Evolutionary conservation across 2,888 invertebrate genomes (phyloP).

Genomic region (Didymodactylos carnosus): DNA sequence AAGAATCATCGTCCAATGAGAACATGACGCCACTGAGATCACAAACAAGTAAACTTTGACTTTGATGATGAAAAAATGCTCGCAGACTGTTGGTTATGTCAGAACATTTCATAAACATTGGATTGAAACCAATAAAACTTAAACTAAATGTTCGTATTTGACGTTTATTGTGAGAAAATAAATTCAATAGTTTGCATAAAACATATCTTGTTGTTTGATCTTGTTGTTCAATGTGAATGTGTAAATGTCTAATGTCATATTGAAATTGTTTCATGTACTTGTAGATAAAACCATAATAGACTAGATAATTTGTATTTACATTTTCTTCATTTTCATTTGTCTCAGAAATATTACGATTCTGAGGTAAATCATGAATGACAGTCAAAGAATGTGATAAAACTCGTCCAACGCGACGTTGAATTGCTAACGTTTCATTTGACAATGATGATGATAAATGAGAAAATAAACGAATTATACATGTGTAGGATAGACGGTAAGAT

Average conservation of each 20-base stretch:
- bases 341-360: neutral
- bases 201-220: neutral
- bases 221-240: neutral
- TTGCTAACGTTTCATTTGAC: too few species aligned
- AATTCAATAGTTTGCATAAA: neutral
- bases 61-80: neutral
- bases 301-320: neutral
- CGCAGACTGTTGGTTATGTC: neutral
- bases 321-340: neutral
- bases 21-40: neutral
- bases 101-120: neutral
- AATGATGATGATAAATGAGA: neutral
- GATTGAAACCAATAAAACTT: neutral
- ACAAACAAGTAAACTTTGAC: neutral
- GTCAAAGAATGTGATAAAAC: too few species aligned
- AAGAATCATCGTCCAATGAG: neutral
- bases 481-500: neutral
- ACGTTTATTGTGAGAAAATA: neutral
- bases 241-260: neutral
- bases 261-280: neutral
- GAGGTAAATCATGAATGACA: too few species aligned
- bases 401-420: neutral
- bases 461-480: neutral
- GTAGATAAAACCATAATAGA: neutral
- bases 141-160: neutral